Conservation (phyloP, 2,797 vertebrate species). For the Syncerus caffer region DNA sequence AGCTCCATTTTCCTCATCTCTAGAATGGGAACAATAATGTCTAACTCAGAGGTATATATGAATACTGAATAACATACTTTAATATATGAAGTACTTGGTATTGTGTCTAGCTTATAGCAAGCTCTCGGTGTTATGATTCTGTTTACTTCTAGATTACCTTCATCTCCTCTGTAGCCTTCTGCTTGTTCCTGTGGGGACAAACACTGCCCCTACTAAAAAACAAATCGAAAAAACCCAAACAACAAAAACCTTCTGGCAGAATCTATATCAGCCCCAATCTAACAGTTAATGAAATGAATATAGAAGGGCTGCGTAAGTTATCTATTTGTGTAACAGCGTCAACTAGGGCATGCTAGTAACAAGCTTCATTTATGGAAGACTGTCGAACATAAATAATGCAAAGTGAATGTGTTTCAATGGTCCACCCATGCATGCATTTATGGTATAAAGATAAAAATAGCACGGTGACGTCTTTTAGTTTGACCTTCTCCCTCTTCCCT, state of each 20-base stretch:
- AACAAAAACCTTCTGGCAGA: neutral
- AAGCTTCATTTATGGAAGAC: neutral
- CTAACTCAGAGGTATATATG: neutral
- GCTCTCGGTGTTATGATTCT: neutral
- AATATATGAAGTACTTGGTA: neutral
- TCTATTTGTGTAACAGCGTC: neutral
- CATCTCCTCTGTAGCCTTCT: neutral
- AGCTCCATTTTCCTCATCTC: slow-evolving; percentile 36
- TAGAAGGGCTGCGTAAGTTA: neutral
- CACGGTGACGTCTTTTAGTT: neutral
- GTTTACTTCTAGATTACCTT: neutral
- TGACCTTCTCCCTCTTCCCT: neutral
- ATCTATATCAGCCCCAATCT: neutral
- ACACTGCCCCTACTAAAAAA: neutral
- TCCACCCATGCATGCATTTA: neutral
- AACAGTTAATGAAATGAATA: neutral
- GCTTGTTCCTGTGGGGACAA: neutral
- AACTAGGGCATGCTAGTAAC: neutral
- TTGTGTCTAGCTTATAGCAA: neutral
- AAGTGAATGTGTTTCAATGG: neutral
- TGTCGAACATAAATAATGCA: neutral
- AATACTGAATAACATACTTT: neutral
- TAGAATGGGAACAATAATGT: slow-evolving; percentile 13
- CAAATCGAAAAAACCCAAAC: neutral
- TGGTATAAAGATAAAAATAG: neutral